Percentiles rank a stretch among this genome's conserved stretches.
Conservation (phyloP, 2,797 vertebrate genomes). For the Schizothorax lantsangensis region DNA sequence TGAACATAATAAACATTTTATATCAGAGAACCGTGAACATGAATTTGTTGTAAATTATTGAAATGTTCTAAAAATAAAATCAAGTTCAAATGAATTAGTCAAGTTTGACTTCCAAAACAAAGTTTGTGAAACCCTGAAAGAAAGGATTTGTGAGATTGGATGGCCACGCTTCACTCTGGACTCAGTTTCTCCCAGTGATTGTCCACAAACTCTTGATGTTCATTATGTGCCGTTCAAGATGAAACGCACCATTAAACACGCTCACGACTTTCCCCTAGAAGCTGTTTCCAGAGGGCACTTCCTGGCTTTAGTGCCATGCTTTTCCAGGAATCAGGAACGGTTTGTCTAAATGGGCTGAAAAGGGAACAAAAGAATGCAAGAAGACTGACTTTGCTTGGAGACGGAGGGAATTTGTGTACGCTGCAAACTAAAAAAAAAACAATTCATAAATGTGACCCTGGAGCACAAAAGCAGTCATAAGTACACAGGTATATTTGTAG, state of each 20-base stretch:
- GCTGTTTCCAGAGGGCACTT: constrained; percentile 31
- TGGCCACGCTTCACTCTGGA: not conserved
- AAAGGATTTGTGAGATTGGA: not conserved
- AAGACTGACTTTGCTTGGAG: not conserved
- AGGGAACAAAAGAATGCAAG: constrained; percentile 33
- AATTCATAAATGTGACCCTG: not conserved
- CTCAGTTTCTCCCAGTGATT: not conserved
- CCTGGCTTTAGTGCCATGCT: constrained; percentile 36
- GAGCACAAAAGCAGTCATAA: too few relatives aligned
- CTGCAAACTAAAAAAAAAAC: not conserved
- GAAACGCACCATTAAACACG: not conserved
- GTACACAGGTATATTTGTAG: too few relatives aligned
- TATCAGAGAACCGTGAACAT: too few relatives aligned
- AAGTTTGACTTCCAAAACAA: too few relatives aligned
- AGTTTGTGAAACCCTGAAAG: not conserved
- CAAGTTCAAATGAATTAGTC: too few relatives aligned
- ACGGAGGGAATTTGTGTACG: not conserved
- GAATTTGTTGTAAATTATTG: too few relatives aligned
- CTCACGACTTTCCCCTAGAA: not conserved
- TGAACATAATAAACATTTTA: too few relatives aligned
- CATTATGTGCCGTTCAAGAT: not conserved
- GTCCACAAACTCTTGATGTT: too few relatives aligned
- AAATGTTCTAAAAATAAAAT: too few relatives aligned
- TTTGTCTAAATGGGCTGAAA: constrained; percentile 53
- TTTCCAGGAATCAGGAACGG: constrained; percentile 58